Base-by-base conservation (phyloP, 2,113 vertebrate genomes). In the Elaphurus davidianus region DNA sequence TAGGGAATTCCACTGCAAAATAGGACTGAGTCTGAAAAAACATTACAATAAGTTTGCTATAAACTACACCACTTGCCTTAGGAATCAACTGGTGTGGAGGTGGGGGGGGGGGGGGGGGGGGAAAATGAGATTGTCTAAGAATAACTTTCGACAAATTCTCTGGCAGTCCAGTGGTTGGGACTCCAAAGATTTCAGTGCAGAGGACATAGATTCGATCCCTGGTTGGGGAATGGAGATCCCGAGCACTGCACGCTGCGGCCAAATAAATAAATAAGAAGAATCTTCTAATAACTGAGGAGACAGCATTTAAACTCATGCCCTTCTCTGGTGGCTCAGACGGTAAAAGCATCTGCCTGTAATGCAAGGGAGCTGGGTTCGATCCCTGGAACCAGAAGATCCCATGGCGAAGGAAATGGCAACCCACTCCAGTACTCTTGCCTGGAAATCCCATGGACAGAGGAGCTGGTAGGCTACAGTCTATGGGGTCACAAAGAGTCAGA, bases 61-160 rank as follows among this genome's bases (percentile, higher is more conserved):
- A 25, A 57, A 64, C 67, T 10, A 7, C 3, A 33, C 28, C 36
- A 9, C 28, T 23, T 93, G 5, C 5, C 4, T 54, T 12, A 50
- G 25, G 2, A 67, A 47, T 79, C 54, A 19, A 13, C 25, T 1
- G n/a, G 27, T 67, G 15, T 30, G 2, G 52, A n/a, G 17, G 4
- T 19, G 2, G 13, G n/a, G 50, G 12, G 7, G 59, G 30, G 0
- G 16, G 28, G 4, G n/a, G n/a, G n/a, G n/a, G n/a, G n/a, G n/a
- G n/a, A 14, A 47, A 87, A 36, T 7, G 8, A 40, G 40, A n/a
- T 10, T n/a, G 9, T 71, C 19, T 76, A 10, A 45, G 36, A 28
- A 74, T 76, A 76, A 76, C 21, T 17, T 40, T 43, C 71, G 23
- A 43, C 40, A 43, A 76, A 76, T 76, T 76, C 6, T 23, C 36